These are phyloP conservation scores for Drosophila neotestacea DNA, from an alignment of 2,888 invertebrate genomes.

Conservation along the genomic window DNA sequence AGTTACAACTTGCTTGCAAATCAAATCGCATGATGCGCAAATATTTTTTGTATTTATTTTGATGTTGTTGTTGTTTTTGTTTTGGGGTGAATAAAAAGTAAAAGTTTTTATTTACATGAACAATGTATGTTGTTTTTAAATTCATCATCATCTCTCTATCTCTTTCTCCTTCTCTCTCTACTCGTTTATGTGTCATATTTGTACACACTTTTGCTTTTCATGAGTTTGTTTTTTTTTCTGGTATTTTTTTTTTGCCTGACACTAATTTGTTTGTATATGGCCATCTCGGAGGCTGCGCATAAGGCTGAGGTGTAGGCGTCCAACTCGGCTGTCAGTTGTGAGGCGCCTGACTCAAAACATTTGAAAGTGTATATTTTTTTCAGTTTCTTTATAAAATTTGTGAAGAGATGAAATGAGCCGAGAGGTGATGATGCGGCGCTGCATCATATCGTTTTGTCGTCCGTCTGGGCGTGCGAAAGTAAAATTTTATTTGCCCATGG, in stretches of 20 bases:
- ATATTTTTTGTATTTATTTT: constrained; percentile 48
- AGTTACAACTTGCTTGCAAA: constrained; percentile 58
- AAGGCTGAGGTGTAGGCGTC: constrained; percentile 59
- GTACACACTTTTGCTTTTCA: constrained; percentile 71
- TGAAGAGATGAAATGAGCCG: constrained; percentile 1
- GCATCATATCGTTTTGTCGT: constrained; percentile 36
- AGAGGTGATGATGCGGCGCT: neutral
- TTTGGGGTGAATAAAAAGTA: constrained; percentile 59
- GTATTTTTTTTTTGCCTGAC: constrained; percentile 25
- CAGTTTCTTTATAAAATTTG: constrained; percentile 2
- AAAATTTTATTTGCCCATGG: constrained; percentile 15
- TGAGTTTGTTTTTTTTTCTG: constrained; percentile 14
- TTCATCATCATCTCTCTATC: constrained; percentile 18
- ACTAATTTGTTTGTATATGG: constrained; percentile 47
- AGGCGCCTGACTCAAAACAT: constrained; percentile 32
- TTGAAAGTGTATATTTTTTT: constrained; percentile 58
- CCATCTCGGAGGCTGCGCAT: constrained; percentile 48
- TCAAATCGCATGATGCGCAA: constrained; percentile 78
- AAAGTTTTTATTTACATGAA: constrained; percentile 71
- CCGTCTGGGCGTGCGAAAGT: constrained; percentile 46
- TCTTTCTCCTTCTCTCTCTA: constrained; percentile 8
- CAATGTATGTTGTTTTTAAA: constrained; percentile 38
- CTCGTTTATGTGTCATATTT: constrained; percentile 60
- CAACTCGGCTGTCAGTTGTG: constrained; percentile 20
- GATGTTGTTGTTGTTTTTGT: neutral